Conservation (phyloP, 2,113 vertebrate genomes). For the Zingel zingel region DNA sequence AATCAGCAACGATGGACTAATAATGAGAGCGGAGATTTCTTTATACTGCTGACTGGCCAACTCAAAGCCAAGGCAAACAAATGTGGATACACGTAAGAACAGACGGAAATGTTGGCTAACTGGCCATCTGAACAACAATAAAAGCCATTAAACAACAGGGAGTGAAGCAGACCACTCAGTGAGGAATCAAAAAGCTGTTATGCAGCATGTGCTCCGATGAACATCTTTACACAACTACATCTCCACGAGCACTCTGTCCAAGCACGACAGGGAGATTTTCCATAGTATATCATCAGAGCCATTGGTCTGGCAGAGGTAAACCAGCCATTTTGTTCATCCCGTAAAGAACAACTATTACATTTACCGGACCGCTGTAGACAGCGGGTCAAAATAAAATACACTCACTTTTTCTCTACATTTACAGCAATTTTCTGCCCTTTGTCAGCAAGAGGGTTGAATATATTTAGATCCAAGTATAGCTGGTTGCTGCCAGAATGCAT, state of each 20-base stretch:
- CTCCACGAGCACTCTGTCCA: slow-evolving; percentile 23
- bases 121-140: slow-evolving; percentile 8
- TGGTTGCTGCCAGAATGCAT: slow-evolving; percentile 60
- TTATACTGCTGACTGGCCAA: slow-evolving; percentile 22
- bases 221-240: slow-evolving; percentile 47
- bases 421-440: slow-evolving; percentile 68
- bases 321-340: slow-evolving; percentile 77
- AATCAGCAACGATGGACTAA: slow-evolving; percentile 51
- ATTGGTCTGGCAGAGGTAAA: slow-evolving; percentile 75
- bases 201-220: slow-evolving; percentile 16
- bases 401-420: slow-evolving; percentile 59
- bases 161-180: background rate
- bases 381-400: slow-evolving; percentile 50
- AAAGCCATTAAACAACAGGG: slow-evolving; percentile 30
- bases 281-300: slow-evolving; percentile 69
- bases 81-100: slow-evolving; percentile 20
- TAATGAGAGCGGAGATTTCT: slow-evolving; percentile 40
- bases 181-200: slow-evolving; percentile 16
- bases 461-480: slow-evolving; percentile 70
- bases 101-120: slow-evolving; percentile 32
- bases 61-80: slow-evolving; percentile 43
- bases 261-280: slow-evolving; percentile 58
- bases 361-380: slow-evolving; percentile 64
- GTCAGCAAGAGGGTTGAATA: slow-evolving; percentile 69
- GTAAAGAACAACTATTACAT: slow-evolving; percentile 77